These are phyloP conservation scores for Monopis laevigella DNA, from an alignment of 2,888 invertebrate genomes.

Conservation along the genomic window DNA sequence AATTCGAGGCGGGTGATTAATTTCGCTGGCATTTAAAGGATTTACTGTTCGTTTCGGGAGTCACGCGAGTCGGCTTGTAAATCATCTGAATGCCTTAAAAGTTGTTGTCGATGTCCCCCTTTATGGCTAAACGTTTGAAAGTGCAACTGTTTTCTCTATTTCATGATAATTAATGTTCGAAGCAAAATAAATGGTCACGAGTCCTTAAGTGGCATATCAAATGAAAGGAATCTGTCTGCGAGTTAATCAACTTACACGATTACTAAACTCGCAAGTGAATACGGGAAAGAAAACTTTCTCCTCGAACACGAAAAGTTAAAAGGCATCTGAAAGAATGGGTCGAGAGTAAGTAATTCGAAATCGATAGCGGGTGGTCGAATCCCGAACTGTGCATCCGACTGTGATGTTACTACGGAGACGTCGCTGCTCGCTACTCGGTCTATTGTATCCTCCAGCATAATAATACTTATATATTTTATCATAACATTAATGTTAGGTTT, in stretches of 20 bases:
- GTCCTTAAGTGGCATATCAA: slow-evolving; percentile 48
- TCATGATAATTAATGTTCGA: too few species aligned
- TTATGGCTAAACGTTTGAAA: too few species aligned
- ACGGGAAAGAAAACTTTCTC: slow-evolving; percentile 23
- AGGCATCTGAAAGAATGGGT: slow-evolving; percentile 5
- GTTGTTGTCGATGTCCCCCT: slow-evolving; percentile 13
- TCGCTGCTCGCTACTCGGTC: too few species aligned
- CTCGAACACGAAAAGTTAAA: slow-evolving; percentile 9
- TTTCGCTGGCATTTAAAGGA: slow-evolving; percentile 44
- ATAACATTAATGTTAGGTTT: too few species aligned
- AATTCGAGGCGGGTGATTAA: slow-evolving; percentile 41
- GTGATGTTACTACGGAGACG: too few species aligned
- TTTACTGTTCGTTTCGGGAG: slow-evolving; percentile 38
- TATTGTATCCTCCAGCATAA: too few species aligned
- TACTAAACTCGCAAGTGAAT: slow-evolving; percentile 46
- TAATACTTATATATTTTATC: too few species aligned
- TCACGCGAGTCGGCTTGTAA: slow-evolving; percentile 44
- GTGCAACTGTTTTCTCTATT: too few species aligned
- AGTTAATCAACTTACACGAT: slow-evolving; percentile 51
- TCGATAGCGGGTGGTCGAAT: slow-evolving; percentile 6
- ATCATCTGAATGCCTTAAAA: slow-evolving; percentile 30
- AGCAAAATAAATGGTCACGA: too few species aligned
- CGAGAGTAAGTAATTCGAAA: slow-evolving; percentile 8
- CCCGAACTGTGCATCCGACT: slow-evolving; percentile 3
- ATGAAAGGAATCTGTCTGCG: slow-evolving; percentile 47